Conservation (phyloP, 2,797 vertebrate species). For the Liparis tanakae region DNA sequence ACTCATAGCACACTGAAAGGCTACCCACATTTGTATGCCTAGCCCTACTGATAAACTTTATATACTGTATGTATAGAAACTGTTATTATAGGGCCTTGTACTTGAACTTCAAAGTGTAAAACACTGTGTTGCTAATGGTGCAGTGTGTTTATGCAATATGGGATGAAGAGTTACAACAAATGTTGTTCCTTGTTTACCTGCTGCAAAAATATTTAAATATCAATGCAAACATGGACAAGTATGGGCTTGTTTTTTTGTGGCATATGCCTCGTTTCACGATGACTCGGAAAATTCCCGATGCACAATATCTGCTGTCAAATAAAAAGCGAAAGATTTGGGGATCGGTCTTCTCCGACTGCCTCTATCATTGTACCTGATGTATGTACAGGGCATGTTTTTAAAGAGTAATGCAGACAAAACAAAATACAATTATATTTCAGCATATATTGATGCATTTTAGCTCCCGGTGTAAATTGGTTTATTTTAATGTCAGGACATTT, state of each 20-base stretch:
- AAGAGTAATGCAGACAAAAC: neutral
- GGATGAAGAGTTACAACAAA: neutral
- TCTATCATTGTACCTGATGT: neutral
- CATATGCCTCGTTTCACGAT: neutral
- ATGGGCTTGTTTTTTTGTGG: neutral
- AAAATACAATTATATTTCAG: neutral
- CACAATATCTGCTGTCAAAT: neutral
- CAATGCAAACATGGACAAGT: neutral
- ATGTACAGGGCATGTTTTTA: neutral
- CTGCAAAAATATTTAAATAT: slow-evolving; percentile 1
- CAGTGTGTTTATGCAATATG: neutral
- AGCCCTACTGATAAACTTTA: slow-evolving; percentile 9
- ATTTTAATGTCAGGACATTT: slow-evolving; percentile 21
- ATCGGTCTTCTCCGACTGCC: neutral
- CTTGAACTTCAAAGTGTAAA: slow-evolving; percentile 10
- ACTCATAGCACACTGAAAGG: slow-evolving; percentile 27
- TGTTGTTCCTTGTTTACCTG: neutral
- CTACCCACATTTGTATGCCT: neutral
- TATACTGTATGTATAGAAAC: slow-evolving; percentile 1
- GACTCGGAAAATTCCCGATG: no score
- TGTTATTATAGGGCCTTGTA: slow-evolving; percentile 8
- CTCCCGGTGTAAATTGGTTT: slow-evolving; percentile 21
- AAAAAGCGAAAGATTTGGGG: neutral
- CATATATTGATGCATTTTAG: slow-evolving; percentile 5
- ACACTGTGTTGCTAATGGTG: slow-evolving; percentile 8